A percentile compares a stretch with the other conserved stretches of the same genome.
These are phyloP conservation scores for Tromatobia lineatoria DNA, from an alignment of 2,888 invertebrate species.

Conservation along the genomic window DNA sequence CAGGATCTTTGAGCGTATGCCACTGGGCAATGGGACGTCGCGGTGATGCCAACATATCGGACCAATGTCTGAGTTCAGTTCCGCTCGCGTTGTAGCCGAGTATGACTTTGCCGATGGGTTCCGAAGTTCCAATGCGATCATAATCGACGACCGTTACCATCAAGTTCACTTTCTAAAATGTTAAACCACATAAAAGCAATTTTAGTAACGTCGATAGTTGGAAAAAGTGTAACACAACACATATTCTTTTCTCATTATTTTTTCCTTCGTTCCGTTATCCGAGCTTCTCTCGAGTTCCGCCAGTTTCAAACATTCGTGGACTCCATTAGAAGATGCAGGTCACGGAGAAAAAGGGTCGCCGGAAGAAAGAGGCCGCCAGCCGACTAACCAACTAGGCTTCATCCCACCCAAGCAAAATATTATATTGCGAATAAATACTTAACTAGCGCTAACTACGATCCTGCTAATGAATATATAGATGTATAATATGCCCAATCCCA, in stretches of 20 bases:
- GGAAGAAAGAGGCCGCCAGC: constrained; percentile 65
- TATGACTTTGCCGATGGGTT: constrained; percentile 99
- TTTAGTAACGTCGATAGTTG: not conserved
- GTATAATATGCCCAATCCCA: constrained; percentile 13
- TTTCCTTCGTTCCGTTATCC: not conserved
- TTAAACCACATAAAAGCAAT: constrained; percentile 35
- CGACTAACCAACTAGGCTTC: constrained; percentile 47
- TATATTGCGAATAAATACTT: constrained; percentile 34
- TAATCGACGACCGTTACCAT: constrained; percentile 99
- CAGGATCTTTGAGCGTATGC: constrained; percentile 99
- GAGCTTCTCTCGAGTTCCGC: constrained; percentile 33
- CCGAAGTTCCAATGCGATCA: constrained; percentile 99
- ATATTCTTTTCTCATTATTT: not conserved
- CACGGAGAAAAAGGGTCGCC: constrained; percentile 68
- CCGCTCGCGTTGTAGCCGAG: constrained; percentile 99
- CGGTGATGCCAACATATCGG: constrained; percentile 99
- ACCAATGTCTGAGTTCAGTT: constrained; percentile 99
- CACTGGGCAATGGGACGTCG: constrained; percentile 99
- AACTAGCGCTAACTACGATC: constrained; percentile 53
- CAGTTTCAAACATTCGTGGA: constrained; percentile 64
- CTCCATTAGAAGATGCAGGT: constrained; percentile 70
- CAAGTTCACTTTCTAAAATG: constrained; percentile 98
- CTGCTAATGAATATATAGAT: not conserved
- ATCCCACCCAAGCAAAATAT: constrained; percentile 35
- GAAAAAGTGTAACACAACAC: not conserved